Base-by-base conservation (phyloP, 1,140 invertebrate species). In the Tachypleus tridentatus region DNA sequence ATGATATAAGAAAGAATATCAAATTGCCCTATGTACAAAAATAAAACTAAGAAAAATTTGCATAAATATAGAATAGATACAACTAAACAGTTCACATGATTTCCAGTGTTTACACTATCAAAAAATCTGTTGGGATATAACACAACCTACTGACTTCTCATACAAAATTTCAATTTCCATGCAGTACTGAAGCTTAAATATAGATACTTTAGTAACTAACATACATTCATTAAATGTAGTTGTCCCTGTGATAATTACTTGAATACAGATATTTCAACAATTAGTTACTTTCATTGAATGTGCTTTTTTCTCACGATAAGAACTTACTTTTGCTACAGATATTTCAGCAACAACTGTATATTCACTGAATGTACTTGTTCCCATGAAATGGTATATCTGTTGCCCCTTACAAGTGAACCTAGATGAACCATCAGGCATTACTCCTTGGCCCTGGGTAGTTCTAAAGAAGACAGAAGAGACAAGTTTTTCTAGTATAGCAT, bases 291-390 rank as follows among this genome's bases (percentile, higher is more conserved):
- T 29, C 29, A 29, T 29, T 29, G 29, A 29, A 29, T 29, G 29
- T 29, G 29, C 29, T 29, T 29, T 29, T n/a, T 29, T 29, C 29
- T 29, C 29, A 29, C 2, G 29, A 29, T 29, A 29, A 2, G 29
- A 48, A 5, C 10, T 51, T 49, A 66, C 87, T 83, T 97, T 96
- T 62, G 84, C 84, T 58, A 96, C 75, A 48, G 93, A 95, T 76
- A 99, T 94, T 79, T 96, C 96, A 71, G 91, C 86, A 67, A 98
- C 93, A 8, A 99, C 97, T 5, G 96, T 98, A 75, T 97, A 99
- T 79, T 99, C 90, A 70, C 89, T 88, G 75, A 99, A 99, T 3
- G 94, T 96, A 4, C 93, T 97, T 69, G 89, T 93, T 11, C 97
- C 97, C 97, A 99, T 99, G 72, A 97, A 99, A 77, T 99, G 96